Evolutionary conservation across 1,140 invertebrate genomes (phyloP), one percentile per base, ranked within the genome.

Genomic region (Muscidifurax raptorellus): DNA sequence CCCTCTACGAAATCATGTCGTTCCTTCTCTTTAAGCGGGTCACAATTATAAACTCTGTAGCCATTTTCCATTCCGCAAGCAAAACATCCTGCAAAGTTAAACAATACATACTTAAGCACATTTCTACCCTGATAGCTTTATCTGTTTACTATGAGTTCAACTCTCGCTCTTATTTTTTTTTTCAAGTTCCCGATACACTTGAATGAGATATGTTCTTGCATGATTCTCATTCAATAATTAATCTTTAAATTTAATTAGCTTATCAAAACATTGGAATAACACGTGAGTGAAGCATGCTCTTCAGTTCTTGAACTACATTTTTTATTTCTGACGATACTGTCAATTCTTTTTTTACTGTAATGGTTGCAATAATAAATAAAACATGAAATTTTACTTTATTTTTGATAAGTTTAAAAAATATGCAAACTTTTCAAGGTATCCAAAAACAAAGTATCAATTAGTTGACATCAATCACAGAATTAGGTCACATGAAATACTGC

Each of bases 11-110:
- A 98, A 91, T 97, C 97, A 94, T 99, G 97, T 86, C 97, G 94
- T 93, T 99, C 98, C 93, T 98, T 99, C 93, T 99, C 97, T 93
- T 99, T 99, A 71, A 99, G 92, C 18, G 98, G 98, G 93, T 99
- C 98, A 91, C 98, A 97, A 91, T 99, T 99, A 91, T 98, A 99
- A n/a, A 99, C 97, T 89, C 98, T 94, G 93, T 99, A 99, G 44
- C 99, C 99, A 94, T 96, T 97, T 91, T 98, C 97, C 93, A 98
- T 99, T 67, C 98, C 98, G 95, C 98, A 99, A 74, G 97, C 98
- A 94, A 99, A 99, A 94, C 98, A 99, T 91, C 98, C 98, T 99
- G 91, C 80, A 90, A 91, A 87, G 87, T 59, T 64, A 82, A 84
- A 88, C 86, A 89, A 79, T 86, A 83, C 9, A 85, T 80, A 75